Evolutionary conservation across 2,113 vertebrate genomes (phyloP).

Genomic region (Ptilonorhynchus violaceus): DNA sequence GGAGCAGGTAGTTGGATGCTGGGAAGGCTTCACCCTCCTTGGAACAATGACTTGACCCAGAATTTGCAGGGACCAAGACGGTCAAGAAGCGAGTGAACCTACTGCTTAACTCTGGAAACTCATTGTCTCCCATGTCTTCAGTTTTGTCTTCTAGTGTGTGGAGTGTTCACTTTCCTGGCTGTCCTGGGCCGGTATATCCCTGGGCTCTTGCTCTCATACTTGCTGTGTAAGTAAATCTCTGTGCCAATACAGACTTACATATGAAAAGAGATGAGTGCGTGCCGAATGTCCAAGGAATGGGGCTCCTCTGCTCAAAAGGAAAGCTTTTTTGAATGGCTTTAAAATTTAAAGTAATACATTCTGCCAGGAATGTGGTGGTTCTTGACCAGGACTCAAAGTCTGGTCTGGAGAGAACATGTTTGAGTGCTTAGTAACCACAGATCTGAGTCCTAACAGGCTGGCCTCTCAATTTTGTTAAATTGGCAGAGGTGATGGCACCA

Average conservation of each 20-base stretch:
- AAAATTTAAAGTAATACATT: not conserved
- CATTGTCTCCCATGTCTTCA: slow-evolving; percentile 58
- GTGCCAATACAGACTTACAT: not conserved
- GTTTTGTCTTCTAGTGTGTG: slow-evolving; percentile 92
- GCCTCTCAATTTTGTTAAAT: not conserved
- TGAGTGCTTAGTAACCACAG: not conserved
- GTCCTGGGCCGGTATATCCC: slow-evolving; percentile 87
- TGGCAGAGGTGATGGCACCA: not conserved
- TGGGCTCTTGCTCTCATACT: slow-evolving; percentile 89
- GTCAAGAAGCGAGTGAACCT: not conserved
- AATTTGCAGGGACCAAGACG: not conserved
- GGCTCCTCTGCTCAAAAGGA: not conserved
- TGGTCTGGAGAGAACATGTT: not conserved
- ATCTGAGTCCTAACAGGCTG: not conserved
- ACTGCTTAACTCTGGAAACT: not conserved
- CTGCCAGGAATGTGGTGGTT: not conserved
- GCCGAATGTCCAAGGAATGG: not conserved
- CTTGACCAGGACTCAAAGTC: not conserved
- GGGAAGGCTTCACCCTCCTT: not conserved
- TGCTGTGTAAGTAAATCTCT: slow-evolving; percentile 82
- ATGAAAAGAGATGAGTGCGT: not conserved
- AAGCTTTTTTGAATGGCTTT: not conserved
- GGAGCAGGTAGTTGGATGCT: rapidly evolving
- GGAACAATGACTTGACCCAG: not conserved
- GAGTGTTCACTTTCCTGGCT: slow-evolving; percentile 84